Percentiles rank a stretch among this genome's conserved stretches.
Conservation (phyloP, 2,113 vertebrate species). For the Urocolius indicus region DNA sequence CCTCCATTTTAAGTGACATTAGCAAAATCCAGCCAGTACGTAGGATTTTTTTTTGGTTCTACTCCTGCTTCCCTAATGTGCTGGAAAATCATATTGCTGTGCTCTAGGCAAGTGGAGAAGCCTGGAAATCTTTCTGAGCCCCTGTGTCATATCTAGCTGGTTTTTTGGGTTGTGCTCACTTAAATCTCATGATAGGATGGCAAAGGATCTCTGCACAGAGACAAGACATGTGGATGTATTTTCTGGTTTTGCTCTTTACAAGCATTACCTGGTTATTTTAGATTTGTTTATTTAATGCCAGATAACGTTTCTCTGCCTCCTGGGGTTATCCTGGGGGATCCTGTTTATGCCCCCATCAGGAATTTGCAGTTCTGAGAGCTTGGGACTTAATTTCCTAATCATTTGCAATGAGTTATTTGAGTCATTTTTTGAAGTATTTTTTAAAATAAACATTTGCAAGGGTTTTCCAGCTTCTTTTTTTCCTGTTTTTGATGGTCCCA, state of each 20-base stretch:
- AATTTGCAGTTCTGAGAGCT: background rate
- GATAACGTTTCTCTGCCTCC: background rate
- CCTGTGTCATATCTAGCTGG: background rate
- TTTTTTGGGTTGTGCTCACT: conserved; percentile 23
- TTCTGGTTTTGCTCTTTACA: background rate
- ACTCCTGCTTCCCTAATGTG: conserved; percentile 74
- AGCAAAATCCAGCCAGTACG: conserved; percentile 73
- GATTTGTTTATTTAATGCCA: background rate
- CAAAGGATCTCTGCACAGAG: conserved; percentile 3
- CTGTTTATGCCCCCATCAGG: background rate
- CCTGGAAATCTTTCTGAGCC: conserved; percentile 52
- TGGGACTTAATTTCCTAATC: background rate
- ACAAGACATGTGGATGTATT: background rate
- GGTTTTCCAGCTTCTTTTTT: background rate
- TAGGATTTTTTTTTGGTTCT: conserved; percentile 70
- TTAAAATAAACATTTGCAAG: background rate
- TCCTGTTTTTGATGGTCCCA: background rate
- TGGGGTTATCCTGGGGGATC: too few relatives aligned
- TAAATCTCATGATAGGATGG: conserved; percentile 2
- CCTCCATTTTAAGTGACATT: conserved; percentile 77
- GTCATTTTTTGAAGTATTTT: background rate
- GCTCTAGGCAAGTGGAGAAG: conserved; percentile 71
- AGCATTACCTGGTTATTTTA: background rate
- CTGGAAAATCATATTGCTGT: conserved; percentile 73
- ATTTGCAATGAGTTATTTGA: background rate